Evolutionary conservation across 1,140 invertebrate genomes (phyloP).

Genomic region (Phortica variegata): DNA sequence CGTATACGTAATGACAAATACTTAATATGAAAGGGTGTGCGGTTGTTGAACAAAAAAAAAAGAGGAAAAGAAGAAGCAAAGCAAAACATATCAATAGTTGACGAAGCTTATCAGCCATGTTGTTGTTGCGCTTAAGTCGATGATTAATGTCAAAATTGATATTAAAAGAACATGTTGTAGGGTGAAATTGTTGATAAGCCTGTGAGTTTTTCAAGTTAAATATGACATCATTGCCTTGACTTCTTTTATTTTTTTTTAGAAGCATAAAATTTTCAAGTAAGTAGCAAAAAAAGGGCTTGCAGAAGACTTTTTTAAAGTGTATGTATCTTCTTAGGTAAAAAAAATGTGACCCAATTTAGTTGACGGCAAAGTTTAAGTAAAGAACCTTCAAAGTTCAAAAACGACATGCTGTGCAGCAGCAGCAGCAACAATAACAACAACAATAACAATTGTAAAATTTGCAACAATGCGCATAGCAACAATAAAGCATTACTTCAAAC

Average conservation of each 20-base stretch:
- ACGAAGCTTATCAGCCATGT: slow-evolving; percentile 30
- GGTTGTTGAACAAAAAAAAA: too few relatives aligned
- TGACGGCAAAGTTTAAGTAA: too few relatives aligned
- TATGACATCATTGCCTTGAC: slow-evolving; percentile 41
- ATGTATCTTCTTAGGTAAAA: too few relatives aligned
- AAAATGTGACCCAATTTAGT: too few relatives aligned
- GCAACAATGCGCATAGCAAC: too few relatives aligned
- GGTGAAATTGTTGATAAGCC: slow-evolving; percentile 14
- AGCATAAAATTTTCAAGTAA: slow-evolving; percentile 1
- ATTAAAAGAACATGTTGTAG: slow-evolving; percentile 5
- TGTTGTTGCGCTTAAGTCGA: slow-evolving; percentile 8
- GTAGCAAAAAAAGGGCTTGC: slow-evolving; percentile 9
- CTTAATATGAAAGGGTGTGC: too few relatives aligned
- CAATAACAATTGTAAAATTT: too few relatives aligned
- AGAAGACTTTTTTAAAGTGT: neutral
- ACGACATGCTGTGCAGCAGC: too few relatives aligned
- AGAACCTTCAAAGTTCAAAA: too few relatives aligned
- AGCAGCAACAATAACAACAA: too few relatives aligned
- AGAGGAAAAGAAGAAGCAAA: too few relatives aligned
- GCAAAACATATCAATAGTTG: too few relatives aligned
- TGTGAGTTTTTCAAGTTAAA: slow-evolving; percentile 7
- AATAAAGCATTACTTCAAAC: neutral
- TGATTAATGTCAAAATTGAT: slow-evolving; percentile 9
- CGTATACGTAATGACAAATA: slow-evolving; percentile 39
- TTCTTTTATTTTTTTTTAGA: slow-evolving; percentile 7